phyloP scores from a whole-genome alignment of 2,888 invertebrate genomes.

The Carabus problematicus region DNA sequence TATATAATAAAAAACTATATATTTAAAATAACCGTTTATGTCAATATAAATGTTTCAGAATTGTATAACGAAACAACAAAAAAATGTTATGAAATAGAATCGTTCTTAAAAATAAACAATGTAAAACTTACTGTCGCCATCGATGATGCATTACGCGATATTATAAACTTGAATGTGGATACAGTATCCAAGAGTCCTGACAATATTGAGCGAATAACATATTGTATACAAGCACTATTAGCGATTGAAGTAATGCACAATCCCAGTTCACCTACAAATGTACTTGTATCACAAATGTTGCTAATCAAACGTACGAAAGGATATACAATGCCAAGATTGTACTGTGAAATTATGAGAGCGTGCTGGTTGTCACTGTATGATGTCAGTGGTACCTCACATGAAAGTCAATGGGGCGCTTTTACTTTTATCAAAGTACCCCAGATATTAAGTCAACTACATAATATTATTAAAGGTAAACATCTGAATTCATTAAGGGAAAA shows the following conservation, averaged over 20 bases:
- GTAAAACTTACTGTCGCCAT: conserved; percentile 65
- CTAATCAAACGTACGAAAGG: conserved; percentile 87
- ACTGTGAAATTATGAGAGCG: conserved; percentile 88
- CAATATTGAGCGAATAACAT: conserved; percentile 71
- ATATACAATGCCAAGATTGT: conserved; percentile 79
- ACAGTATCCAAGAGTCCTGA: conserved; percentile 65
- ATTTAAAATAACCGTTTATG: neutral
- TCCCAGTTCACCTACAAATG: conserved; percentile 83
- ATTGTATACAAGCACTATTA: conserved; percentile 80
- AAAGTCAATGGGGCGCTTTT: conserved; percentile 93
- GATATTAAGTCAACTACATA: conserved; percentile 75
- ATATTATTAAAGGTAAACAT: conserved; percentile 62
- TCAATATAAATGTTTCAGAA: conserved; percentile 55
- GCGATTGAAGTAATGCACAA: conserved; percentile 85
- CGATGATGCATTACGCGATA: conserved; percentile 67
- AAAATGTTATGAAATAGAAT: conserved; percentile 77
- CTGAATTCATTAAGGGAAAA: neutral
- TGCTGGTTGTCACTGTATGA: conserved; percentile 90
- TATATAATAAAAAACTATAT: neutral
- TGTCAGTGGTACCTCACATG: conserved; percentile 81
- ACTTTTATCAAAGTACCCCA: conserved; percentile 90
- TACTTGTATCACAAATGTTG: conserved; percentile 81
- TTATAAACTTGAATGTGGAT: conserved; percentile 69
- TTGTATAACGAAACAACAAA: conserved; percentile 69
- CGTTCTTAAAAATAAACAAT: conserved; percentile 66